Evolutionary conservation across 2,797 vertebrate species (phyloP).

Genomic region (Enteromius radiatus): DNA sequence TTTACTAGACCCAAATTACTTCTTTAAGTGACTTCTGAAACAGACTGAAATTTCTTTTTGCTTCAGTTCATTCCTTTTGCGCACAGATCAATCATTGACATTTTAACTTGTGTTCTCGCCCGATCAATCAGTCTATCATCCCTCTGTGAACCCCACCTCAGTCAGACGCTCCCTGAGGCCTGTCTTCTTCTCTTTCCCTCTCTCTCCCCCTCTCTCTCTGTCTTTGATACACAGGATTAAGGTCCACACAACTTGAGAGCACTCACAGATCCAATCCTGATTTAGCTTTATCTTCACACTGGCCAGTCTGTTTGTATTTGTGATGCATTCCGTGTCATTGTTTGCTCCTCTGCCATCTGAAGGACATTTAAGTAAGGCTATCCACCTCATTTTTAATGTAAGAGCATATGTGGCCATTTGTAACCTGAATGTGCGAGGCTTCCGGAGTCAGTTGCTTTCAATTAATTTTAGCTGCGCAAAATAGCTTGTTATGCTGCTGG

Average conservation of each 20-base stretch:
- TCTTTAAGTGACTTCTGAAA: background rate
- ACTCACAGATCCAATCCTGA: conserved; percentile 13
- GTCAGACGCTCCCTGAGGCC: conserved; percentile 9
- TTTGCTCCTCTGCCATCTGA: conserved; percentile 40
- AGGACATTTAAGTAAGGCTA: background rate
- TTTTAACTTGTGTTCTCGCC: conserved; percentile 36
- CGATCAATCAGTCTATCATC: conserved; percentile 42
- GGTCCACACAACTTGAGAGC: conserved; percentile 16
- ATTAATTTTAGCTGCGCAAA: background rate
- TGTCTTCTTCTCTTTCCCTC: conserved; percentile 5
- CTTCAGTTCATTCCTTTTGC: conserved; percentile 28
- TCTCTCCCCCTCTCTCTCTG: conserved; percentile 36
- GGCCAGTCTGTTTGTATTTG: background rate
- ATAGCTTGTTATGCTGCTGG: background rate
- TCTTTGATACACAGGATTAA: conserved; percentile 53
- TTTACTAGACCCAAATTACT: conserved; percentile 13
- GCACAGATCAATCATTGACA: conserved; percentile 47
- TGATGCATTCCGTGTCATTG: conserved; percentile 44
- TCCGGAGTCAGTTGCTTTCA: background rate
- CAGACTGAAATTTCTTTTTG: conserved; percentile 43
- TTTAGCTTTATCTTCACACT: conserved; percentile 5
- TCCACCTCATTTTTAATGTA: background rate
- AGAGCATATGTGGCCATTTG: background rate
- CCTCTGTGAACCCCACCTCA: conserved; percentile 18
- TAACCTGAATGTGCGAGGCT: background rate